Evolutionary conservation across 2,888 invertebrate genomes (phyloP), one percentile per base, ranked within the genome.

Genomic region (Theodoxus fluviatilis): DNA sequence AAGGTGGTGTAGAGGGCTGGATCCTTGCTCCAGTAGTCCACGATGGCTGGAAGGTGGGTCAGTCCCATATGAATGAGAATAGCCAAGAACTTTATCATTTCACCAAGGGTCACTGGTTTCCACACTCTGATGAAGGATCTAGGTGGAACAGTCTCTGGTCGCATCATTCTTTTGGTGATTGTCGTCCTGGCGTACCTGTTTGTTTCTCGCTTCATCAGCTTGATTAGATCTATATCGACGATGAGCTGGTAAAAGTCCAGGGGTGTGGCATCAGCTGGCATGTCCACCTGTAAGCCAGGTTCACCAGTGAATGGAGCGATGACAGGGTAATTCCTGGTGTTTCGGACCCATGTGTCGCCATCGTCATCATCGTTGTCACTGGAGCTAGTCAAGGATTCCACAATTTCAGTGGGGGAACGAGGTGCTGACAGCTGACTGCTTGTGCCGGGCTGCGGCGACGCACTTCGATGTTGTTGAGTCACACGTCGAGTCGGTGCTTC

Each of bases 31-130:
- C 57, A 68, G 68, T 68, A 68, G 22, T 68, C 68, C 0, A 12
- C n/a, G 1, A 59, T 38, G 31, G 25, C 15, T 7, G 59, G 57
- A 31, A 59, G 57, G 31, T 43, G 22, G n/a, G 38, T 43, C 0
- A 61, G 22, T 15, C 61, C 61, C 68, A 63, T 69, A 49, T 69
- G 61, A 2, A 61, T 9, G 33, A 47, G 63, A 37, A 63, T 63
- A 6, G 38, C 33, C 15, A 63, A 18, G 18, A 63, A 63, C 3
- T 18, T 25, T 2, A 15, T 3, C 18, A 63, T 33, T 2, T 63
- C 63, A n/a, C 12, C n/a, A n/a, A 25, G 25, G 3, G 63, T 37
- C 9, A 63, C 35, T 37, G 38, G 18, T 37, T 6, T 63, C 63
- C 63, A 63, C 18, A 3, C n/a, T 15, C 33, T 35, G 37, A 37